Conservation (phyloP, 2,113 vertebrate species). For the Eublepharis macularius region DNA sequence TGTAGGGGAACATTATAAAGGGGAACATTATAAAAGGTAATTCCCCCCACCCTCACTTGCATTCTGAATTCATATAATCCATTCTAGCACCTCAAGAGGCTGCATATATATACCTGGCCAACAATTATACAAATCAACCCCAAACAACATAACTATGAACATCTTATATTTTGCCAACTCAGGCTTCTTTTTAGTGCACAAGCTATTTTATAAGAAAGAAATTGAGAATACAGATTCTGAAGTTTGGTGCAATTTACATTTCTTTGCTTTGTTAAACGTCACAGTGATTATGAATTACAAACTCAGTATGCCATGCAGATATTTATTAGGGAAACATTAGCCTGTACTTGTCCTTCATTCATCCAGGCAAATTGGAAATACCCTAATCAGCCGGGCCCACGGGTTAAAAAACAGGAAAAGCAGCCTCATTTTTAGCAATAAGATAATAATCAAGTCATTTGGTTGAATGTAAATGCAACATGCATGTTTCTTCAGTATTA, state of each 20-base stretch:
- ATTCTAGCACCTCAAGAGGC: no score
- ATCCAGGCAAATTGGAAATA: conserved; percentile 39
- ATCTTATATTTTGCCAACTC: conserved; percentile 28
- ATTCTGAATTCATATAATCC: no score
- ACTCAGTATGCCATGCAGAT: conserved; percentile 24
- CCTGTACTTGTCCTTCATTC: conserved; percentile 27
- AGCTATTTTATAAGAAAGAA: conserved; percentile 30
- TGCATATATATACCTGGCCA: no score
- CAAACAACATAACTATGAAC: neutral
- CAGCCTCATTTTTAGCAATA: conserved; percentile 12
- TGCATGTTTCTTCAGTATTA: neutral
- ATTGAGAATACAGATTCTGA: conserved; percentile 37
- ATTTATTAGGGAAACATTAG: conserved; percentile 27
- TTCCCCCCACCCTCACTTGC: no score
- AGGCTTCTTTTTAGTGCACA: conserved; percentile 19
- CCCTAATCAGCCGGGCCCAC: neutral
- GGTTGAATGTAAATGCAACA: conserved; percentile 30
- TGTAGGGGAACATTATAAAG: no score
- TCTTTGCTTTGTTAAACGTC: conserved; percentile 50
- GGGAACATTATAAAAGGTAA: no score
- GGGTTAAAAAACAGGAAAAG: conserved; percentile 25
- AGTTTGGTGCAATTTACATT: conserved; percentile 42
- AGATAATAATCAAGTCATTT: conserved; percentile 26
- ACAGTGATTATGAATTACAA: conserved; percentile 44
- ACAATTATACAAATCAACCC: neutral